phyloP scores from a whole-genome alignment of 2,888 invertebrate species.

The Podotricha telesiphe region DNA sequence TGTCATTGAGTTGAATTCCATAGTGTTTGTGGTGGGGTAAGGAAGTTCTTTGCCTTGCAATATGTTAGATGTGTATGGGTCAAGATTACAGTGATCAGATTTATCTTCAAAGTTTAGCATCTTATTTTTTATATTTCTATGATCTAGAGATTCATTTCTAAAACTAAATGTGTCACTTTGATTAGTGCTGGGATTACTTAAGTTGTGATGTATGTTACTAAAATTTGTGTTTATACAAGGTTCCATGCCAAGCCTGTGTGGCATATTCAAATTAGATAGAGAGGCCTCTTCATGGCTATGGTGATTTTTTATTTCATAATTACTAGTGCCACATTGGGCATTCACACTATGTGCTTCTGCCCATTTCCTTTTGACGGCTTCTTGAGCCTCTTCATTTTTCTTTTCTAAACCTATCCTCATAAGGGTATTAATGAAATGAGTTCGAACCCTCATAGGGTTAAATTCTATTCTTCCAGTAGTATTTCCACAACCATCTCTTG shows the following conservation, averaged over 20 bases:
- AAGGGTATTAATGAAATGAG: constrained; percentile 98
- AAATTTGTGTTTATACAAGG: constrained; percentile 87
- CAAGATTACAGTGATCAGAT: constrained; percentile 70
- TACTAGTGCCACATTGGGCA: constrained; percentile 62
- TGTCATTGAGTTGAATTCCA: constrained; percentile 66
- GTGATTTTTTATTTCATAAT: constrained; percentile 70
- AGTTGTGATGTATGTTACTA: constrained; percentile 87
- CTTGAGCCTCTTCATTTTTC: constrained; percentile 87
- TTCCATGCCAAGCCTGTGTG: constrained; percentile 84
- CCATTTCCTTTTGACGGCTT: constrained; percentile 78
- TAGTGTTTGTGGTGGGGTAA: constrained; percentile 58
- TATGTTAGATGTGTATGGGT: constrained; percentile 74
- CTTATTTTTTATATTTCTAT: constrained; percentile 64
- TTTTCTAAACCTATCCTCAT: constrained; percentile 96
- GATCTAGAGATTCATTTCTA: constrained; percentile 75
- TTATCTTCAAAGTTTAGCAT: constrained; percentile 71
- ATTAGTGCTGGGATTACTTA: constrained; percentile 59
- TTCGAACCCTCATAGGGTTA: constrained; percentile 96
- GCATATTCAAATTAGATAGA: constrained; percentile 79
- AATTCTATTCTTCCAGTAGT: constrained; percentile 97
- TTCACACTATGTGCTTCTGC: constrained; percentile 65
- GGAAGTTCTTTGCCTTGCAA: constrained; percentile 75
- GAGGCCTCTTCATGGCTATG: constrained; percentile 70
- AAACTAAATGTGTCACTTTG: constrained; percentile 63
- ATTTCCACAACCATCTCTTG: constrained; percentile 96